phyloP scores from a whole-genome alignment of 2,113 vertebrate species.

The Stegostoma tigrinum region DNA sequence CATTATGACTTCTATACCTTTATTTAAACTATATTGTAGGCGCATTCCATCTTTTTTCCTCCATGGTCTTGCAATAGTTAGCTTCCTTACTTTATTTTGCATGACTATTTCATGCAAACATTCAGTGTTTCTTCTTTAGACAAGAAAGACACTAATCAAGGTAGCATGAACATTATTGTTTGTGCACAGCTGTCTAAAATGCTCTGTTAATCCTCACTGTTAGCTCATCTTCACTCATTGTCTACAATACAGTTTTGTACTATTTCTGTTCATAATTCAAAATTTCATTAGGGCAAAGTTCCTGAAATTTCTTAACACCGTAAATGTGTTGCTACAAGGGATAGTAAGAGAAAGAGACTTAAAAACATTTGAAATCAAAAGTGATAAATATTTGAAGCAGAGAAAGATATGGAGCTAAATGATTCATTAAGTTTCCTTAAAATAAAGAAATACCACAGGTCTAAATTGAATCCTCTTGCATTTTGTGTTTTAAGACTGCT shows the following conservation, averaged over 20 bases:
- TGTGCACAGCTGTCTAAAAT: neutral
- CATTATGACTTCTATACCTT: neutral
- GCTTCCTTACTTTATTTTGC: neutral
- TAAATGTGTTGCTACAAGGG: neutral
- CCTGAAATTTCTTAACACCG: neutral
- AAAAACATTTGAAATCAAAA: neutral
- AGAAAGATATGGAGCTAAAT: neutral
- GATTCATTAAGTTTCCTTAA: neutral
- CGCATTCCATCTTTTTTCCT: neutral
- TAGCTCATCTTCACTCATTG: neutral
- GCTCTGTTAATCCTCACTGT: neutral
- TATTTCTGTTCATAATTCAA: neutral
- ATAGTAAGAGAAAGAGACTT: neutral
- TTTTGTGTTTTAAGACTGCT: neutral
- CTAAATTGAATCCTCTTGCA: neutral
- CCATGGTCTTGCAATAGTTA: neutral
- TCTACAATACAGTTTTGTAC: neutral
- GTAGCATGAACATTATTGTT: neutral
- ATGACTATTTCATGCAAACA: neutral
- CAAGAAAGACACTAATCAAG: neutral
- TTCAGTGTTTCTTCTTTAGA: neutral
- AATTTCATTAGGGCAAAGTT: neutral
- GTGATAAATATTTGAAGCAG: neutral
- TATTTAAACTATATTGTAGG: neutral
- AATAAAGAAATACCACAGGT: neutral